A percentile compares a stretch with the other conserved stretches of the same genome.
These are phyloP conservation scores for Okamejei kenojei DNA, from an alignment of 2,797 vertebrate species.

Conservation along the genomic window DNA sequence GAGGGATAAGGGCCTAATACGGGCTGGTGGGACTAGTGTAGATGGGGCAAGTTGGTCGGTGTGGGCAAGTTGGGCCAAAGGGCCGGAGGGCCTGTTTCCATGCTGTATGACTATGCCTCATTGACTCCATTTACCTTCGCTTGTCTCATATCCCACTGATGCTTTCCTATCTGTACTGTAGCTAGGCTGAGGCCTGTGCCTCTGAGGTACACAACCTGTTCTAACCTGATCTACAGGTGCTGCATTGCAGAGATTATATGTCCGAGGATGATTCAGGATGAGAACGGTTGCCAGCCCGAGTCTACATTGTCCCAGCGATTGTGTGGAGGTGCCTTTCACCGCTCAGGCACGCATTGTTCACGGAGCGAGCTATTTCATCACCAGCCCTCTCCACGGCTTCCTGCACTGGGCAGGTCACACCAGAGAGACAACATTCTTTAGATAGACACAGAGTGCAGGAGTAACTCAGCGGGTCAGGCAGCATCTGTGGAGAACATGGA, in stretches of 20 bases:
- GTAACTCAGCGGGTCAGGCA: no score
- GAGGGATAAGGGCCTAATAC: no score
- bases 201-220: neutral
- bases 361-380: neutral
- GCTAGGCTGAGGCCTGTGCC: neutral
- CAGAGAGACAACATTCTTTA: neutral
- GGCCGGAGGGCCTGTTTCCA: no score
- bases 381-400: no score
- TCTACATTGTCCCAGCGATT: neutral
- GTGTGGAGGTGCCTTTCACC: neutral
- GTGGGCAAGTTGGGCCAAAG: no score
- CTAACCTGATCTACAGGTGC: neutral
- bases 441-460: neutral
- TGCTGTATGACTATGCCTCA: no score
- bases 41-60: no score
- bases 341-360: neutral
- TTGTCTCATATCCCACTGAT: no score
- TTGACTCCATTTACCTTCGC: no score
- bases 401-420: neutral
- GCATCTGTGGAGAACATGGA: no score
- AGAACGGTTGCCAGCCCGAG: neutral
- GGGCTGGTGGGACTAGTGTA: no score
- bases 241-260: neutral
- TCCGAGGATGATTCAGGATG: neutral
- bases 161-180: no score